These are phyloP conservation scores for Coleophora deauratella DNA, from an alignment of 2,888 invertebrate genomes.

Conservation along the genomic window DNA sequence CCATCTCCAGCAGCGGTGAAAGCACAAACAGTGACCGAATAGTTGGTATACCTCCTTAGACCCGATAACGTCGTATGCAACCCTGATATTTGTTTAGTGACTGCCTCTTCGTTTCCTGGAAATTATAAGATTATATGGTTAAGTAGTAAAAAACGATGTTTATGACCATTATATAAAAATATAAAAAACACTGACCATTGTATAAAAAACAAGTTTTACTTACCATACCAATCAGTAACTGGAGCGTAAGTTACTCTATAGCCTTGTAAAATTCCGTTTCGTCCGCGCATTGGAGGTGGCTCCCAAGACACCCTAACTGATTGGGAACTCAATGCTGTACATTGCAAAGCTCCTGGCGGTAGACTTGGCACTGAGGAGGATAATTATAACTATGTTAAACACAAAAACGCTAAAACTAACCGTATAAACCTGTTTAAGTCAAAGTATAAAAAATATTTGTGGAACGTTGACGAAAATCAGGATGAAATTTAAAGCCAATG, in stretches of 20 bases:
- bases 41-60: constrained; percentile 90
- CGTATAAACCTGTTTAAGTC: too few species aligned
- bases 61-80: constrained; percentile 82
- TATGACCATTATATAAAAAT: too few species aligned
- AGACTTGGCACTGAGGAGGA: constrained; percentile 83
- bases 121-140: constrained; percentile 6
- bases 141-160: neutral
- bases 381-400: neutral
- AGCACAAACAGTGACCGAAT: constrained; percentile 91
- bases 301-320: constrained; percentile 91
- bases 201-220: too few species aligned
- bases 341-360: constrained; percentile 87
- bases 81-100: constrained; percentile 83
- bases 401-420: constrained; percentile 2
- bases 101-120: constrained; percentile 81
- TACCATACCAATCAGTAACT: constrained; percentile 86
- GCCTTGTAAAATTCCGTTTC: constrained; percentile 88
- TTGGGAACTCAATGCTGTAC: constrained; percentile 87
- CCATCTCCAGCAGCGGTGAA: constrained; percentile 94
- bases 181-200: too few species aligned
- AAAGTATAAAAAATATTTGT: too few species aligned
- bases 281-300: constrained; percentile 84
- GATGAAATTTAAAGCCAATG: too few species aligned
- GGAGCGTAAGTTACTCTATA: constrained; percentile 89
- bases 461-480: too few species aligned